Conservation (phyloP, 2,113 vertebrate genomes). For the Synchiropus splendidus region DNA sequence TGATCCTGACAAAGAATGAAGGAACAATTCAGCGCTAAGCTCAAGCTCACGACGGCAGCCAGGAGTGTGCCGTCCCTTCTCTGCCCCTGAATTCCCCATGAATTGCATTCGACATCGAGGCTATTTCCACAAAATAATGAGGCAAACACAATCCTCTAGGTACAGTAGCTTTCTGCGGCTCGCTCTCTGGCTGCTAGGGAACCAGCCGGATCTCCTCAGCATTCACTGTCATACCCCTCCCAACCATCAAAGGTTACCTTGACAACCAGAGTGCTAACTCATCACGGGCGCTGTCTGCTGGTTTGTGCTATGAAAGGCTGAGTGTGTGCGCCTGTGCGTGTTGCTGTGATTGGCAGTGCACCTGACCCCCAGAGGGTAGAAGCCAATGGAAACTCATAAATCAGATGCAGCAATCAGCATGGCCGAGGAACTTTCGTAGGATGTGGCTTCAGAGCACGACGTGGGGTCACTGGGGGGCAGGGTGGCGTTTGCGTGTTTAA, state of each 20-base stretch:
- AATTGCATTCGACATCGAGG: slow-evolving; percentile 6
- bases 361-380: slow-evolving; percentile 41
- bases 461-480: too few relatives aligned
- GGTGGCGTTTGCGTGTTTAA: neutral
- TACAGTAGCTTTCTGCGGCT: slow-evolving; percentile 21
- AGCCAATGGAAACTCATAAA: slow-evolving; percentile 49
- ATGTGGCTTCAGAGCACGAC: slow-evolving; percentile 19
- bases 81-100: slow-evolving; percentile 11
- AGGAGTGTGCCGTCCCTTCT: slow-evolving; percentile 5
- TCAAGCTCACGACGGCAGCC: slow-evolving; percentile 3
- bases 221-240: slow-evolving; percentile 51
- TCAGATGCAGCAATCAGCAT: slow-evolving; percentile 42
- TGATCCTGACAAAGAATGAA: too few relatives aligned
- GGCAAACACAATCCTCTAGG: slow-evolving; percentile 11
- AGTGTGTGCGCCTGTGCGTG: slow-evolving; percentile 25
- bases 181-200: slow-evolving; percentile 46
- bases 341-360: slow-evolving; percentile 43
- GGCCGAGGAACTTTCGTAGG: slow-evolving; percentile 16
- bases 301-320: slow-evolving; percentile 44
- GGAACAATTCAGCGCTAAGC: slow-evolving; percentile 10
- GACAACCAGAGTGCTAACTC: slow-evolving; percentile 67
- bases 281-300: slow-evolving; percentile 47
- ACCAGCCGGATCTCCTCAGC: slow-evolving; percentile 46
- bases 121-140: slow-evolving; percentile 25
- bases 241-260: slow-evolving; percentile 60